These are phyloP conservation scores for Chloebia gouldiae DNA, from an alignment of 2,113 vertebrate genomes.

Conservation along the genomic window DNA sequence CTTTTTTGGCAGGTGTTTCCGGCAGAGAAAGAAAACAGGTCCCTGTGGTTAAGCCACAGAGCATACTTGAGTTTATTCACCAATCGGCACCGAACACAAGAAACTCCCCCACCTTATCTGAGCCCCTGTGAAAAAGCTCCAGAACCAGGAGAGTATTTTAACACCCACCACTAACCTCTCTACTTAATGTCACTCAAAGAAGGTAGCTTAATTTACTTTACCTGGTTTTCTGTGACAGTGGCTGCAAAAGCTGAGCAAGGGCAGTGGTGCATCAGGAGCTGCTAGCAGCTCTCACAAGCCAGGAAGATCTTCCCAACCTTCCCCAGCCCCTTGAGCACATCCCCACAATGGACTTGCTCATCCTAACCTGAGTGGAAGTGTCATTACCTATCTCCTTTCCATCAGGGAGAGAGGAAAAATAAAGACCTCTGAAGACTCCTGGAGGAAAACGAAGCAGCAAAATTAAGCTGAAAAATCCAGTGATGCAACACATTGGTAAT, in stretches of 20 bases:
- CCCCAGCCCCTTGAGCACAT: accelerated
- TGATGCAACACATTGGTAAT: not conserved
- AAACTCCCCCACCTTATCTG: not conserved
- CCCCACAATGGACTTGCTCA: not conserved
- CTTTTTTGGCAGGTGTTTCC: conserved; percentile 86
- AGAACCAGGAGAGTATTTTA: not conserved
- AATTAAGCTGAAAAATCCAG: not conserved
- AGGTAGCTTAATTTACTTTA: not conserved
- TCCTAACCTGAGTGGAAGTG: not conserved
- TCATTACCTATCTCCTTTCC: not conserved
- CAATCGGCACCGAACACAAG: not conserved
- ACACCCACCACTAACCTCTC: not conserved
- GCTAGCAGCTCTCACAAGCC: not conserved
- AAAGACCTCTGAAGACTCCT: not conserved
- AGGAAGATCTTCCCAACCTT: not conserved
- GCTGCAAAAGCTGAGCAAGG: not conserved
- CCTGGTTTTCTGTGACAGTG: not conserved
- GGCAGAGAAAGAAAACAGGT: conserved; percentile 77
- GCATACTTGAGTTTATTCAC: not conserved
- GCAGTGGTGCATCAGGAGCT: accelerated
- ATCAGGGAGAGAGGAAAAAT: not conserved
- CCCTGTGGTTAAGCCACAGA: conserved; percentile 72
- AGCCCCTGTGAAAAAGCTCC: not conserved
- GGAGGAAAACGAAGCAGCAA: not conserved
- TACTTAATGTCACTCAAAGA: not conserved